Evolutionary conservation across 2,888 invertebrate genomes (phyloP), one percentile per base, ranked within the genome.

Genomic region (Sphecodes monilicornis): DNA sequence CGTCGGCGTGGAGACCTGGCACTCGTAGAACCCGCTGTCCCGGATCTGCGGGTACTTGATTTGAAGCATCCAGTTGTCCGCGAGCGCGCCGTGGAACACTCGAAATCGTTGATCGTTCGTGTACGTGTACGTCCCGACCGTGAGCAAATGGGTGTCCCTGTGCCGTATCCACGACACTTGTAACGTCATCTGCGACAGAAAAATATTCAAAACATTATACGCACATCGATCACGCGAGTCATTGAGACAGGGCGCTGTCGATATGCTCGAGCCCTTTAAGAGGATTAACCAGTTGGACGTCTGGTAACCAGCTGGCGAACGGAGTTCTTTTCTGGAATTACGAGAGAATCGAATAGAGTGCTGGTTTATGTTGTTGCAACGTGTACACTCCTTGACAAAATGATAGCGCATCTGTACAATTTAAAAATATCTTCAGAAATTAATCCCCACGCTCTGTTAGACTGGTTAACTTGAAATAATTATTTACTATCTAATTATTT

Each of bases 101-200:
- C 98, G 96, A 96, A 98, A 98, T 91, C 98, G 96, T 95, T 98
- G 98, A 95, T 98, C 98, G 90, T 97, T 98, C 64, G 98, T 98
- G 95, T 98, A 98, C 22, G 98, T 98, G 95, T 98, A 98, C 73
- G 97, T 96, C 46, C 98, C 98, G 79, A 98, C 98, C 0, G 98
- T 98, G 90, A 98, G 96, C 92, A 98, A 95, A 94, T 98, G 98
- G 85, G 98, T 98, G 95, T 98, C 98, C 91, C 98, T 96, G 95
- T 98, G 98, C 86, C 98, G 96, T 86, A 98, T 98, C 98, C 98
- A 98, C 57, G 98, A 98, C 91, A 98, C 98, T 97, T 98, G 97
- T 95, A 97, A 95, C 93, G 96, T 95, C 96, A 96, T 96, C 96
- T 96, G 95, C 84, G 95, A 95, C 92, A 75, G 84, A 76, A 32